These are phyloP conservation scores for Plectus sambesii DNA, from an alignment of 1,140 invertebrate genomes.

Conservation along the genomic window DNA sequence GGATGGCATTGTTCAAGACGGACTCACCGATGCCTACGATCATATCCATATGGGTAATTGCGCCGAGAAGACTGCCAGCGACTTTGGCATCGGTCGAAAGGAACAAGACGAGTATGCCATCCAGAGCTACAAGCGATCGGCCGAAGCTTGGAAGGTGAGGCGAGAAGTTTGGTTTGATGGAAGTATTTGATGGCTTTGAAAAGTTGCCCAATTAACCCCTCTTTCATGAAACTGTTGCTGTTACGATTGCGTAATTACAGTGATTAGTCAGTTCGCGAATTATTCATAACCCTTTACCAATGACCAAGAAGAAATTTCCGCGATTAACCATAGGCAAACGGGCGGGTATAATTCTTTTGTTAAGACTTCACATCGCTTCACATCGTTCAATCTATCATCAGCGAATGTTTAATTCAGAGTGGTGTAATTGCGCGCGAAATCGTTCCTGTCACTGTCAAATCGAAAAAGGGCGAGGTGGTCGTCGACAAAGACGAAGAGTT, in stretches of 20 bases:
- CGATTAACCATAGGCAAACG: too few relatives aligned
- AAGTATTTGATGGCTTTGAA: background rate
- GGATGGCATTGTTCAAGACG: constrained; percentile 93
- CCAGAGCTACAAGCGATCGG: constrained; percentile 76
- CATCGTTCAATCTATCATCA: constrained; percentile 3
- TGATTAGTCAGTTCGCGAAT: too few relatives aligned
- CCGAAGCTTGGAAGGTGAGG: constrained; percentile 59
- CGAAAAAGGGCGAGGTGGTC: constrained; percentile 58
- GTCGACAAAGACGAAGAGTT: constrained; percentile 87
- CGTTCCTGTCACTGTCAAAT: constrained; percentile 62
- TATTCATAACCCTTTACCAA: too few relatives aligned
- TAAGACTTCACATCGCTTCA: too few relatives aligned
- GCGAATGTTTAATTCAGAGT: constrained; percentile 35
- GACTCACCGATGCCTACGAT: constrained; percentile 92
- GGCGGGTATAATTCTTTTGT: constrained; percentile 5
- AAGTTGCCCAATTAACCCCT: too few relatives aligned
- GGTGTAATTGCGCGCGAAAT: constrained; percentile 76
- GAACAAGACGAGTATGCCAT: constrained; percentile 93
- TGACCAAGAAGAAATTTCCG: too few relatives aligned
- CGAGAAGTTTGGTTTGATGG: constrained; percentile 13
- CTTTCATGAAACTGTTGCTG: too few relatives aligned
- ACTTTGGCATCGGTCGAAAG: constrained; percentile 75
- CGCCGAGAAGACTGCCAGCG: constrained; percentile 91
- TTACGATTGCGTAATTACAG: too few relatives aligned
- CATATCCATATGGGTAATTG: constrained; percentile 98